These are phyloP conservation scores for Rafetus swinhoei DNA, from an alignment of 2,113 vertebrate genomes.

Conservation along the genomic window DNA sequence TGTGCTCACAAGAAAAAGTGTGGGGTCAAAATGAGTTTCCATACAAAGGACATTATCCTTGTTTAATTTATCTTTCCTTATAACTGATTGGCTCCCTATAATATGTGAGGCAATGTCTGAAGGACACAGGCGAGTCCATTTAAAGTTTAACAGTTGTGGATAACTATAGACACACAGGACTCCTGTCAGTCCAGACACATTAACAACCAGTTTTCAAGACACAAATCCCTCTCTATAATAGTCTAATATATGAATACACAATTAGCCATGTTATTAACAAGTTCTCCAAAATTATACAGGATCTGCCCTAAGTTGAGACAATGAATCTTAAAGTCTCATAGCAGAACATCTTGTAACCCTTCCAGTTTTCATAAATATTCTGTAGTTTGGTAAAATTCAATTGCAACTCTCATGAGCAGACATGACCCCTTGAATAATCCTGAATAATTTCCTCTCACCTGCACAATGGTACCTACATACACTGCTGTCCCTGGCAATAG, in stretches of 20 bases:
- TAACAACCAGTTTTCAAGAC: background rate
- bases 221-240: background rate
- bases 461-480: background rate
- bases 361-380: background rate
- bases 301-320: conserved; percentile 11
- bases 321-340: background rate
- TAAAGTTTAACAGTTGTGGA: background rate
- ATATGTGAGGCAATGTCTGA: background rate
- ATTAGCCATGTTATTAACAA: background rate
- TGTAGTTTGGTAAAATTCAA: background rate
- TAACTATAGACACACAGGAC: background rate
- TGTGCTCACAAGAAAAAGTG: background rate
- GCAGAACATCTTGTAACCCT: background rate
- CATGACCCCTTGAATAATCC: background rate
- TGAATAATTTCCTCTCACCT: background rate
- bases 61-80: background rate
- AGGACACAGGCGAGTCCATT: background rate
- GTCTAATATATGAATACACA: background rate
- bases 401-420: background rate
- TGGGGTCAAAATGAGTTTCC: background rate
- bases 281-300: fast-evolving
- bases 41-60: background rate
- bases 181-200: background rate
- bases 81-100: background rate
- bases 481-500: background rate